These are phyloP conservation scores for Drosophila neocordata DNA, from an alignment of 1,140 invertebrate species.

Conservation along the genomic window DNA sequence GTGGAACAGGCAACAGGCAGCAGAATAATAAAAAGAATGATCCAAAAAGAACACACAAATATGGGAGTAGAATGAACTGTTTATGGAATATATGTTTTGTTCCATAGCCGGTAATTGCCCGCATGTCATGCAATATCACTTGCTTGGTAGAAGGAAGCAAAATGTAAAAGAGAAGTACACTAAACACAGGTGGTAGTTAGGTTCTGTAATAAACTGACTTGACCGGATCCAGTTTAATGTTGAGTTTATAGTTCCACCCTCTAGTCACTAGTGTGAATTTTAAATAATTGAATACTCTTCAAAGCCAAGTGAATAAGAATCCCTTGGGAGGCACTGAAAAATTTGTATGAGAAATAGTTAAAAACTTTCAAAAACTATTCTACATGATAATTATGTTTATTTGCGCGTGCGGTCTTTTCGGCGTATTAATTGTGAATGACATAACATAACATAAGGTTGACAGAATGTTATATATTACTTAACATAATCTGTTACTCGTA, in stretches of 20 bases:
- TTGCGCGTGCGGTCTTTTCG: too few relatives aligned
- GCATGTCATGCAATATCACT: constrained; percentile 54
- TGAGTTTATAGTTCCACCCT: neutral
- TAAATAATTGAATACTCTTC: neutral
- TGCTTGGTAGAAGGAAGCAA: neutral
- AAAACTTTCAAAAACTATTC: too few relatives aligned
- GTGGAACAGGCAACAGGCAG: constrained; percentile 14
- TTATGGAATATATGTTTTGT: constrained; percentile 60
- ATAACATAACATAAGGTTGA: too few relatives aligned
- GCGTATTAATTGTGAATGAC: too few relatives aligned
- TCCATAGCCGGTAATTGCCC: constrained; percentile 59
- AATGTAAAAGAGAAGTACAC: constrained; percentile 32
- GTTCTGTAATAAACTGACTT: constrained; percentile 9
- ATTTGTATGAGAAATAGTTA: neutral
- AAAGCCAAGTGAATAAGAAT: neutral
- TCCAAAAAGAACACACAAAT: too few relatives aligned
- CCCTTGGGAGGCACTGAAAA: neutral
- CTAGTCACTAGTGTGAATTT: constrained; percentile 1
- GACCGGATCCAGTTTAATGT: constrained; percentile 1
- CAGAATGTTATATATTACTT: too few relatives aligned
- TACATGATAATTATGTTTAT: too few relatives aligned
- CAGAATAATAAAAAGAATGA: constrained; percentile 13
- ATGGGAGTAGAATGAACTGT: constrained; percentile 43
- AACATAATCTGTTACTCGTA: too few relatives aligned
- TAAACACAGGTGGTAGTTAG: constrained; percentile 5